phyloP scores from a whole-genome alignment of 2,888 invertebrate species.

The Oligia fasciuncula region DNA sequence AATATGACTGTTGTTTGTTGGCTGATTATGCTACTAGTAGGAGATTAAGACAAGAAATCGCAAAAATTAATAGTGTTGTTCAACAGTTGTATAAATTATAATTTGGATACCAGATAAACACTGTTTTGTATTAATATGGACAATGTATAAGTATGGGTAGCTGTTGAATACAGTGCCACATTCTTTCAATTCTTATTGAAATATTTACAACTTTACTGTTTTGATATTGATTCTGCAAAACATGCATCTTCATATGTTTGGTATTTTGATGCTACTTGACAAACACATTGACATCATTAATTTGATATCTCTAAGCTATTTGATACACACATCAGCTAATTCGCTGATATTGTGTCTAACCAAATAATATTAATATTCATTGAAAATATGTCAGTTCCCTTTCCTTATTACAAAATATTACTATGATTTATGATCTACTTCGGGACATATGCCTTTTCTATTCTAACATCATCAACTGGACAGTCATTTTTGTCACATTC shows the following conservation, averaged over 20 bases:
- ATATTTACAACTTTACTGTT: neutral
- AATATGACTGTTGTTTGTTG: too few species aligned
- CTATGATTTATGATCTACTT: slow-evolving; percentile 66
- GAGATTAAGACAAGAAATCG: neutral
- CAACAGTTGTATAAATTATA: neutral
- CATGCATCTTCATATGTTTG: neutral
- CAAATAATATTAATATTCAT: neutral
- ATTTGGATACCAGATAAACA: too few species aligned
- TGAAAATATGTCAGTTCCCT: neutral
- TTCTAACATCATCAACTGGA: slow-evolving; percentile 96
- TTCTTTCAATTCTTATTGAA: neutral
- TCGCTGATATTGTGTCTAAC: too few species aligned
- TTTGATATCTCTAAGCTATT: too few species aligned
- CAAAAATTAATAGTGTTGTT: too few species aligned
- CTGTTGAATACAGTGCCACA: neutral
- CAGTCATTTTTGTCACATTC: slow-evolving; percentile 98
- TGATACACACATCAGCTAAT: too few species aligned
- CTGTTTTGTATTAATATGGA: neutral
- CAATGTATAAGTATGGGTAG: neutral
- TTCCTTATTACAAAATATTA: neutral
- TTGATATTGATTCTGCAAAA: neutral
- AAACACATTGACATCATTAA: neutral
- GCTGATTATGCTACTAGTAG: neutral
- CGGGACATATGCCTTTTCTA: slow-evolving; percentile 88
- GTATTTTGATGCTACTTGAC: neutral